Evolutionary conservation across 2,797 vertebrate genomes (phyloP).

Genomic region (Acrossocheilus fasciatus): DNA sequence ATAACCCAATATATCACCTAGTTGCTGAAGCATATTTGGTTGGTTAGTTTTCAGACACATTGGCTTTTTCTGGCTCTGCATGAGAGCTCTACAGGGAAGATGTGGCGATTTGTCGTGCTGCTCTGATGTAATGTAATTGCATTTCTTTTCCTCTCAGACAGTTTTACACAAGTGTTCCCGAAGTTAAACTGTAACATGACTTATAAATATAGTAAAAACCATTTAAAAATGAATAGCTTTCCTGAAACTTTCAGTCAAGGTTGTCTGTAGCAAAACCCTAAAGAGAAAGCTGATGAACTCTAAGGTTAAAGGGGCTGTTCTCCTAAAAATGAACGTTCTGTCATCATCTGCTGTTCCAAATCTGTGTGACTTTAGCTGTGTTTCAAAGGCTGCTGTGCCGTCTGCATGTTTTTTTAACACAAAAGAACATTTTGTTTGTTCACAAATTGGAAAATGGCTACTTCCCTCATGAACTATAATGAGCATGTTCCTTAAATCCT

Average conservation of each 20-base stretch:
- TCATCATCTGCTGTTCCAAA: not conserved
- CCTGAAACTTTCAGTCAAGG: not conserved
- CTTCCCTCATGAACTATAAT: not conserved
- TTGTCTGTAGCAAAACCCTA: not conserved
- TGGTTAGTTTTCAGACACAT: conserved; percentile 13
- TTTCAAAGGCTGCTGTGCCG: not conserved
- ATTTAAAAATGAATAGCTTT: not conserved
- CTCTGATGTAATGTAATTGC: conserved; percentile 25
- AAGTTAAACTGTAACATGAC: not conserved
- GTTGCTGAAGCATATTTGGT: conserved; percentile 5
- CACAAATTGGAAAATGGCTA: not conserved
- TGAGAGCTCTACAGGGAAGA: not conserved
- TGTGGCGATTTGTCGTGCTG: not conserved
- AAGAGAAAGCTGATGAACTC: not conserved
- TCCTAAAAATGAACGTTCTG: not conserved
- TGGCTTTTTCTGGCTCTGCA: not conserved
- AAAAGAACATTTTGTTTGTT: conserved; percentile 1
- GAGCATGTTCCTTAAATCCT: not conserved
- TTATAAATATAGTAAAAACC: not conserved
- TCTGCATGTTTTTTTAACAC: not conserved
- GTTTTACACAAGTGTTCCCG: not conserved
- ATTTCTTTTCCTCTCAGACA: not conserved
- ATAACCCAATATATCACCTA: not conserved
- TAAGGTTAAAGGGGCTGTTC: not conserved
- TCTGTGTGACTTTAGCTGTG: not conserved